Conservation (phyloP, 2,888 invertebrate species). For the Hydrotaea diabolus region DNA sequence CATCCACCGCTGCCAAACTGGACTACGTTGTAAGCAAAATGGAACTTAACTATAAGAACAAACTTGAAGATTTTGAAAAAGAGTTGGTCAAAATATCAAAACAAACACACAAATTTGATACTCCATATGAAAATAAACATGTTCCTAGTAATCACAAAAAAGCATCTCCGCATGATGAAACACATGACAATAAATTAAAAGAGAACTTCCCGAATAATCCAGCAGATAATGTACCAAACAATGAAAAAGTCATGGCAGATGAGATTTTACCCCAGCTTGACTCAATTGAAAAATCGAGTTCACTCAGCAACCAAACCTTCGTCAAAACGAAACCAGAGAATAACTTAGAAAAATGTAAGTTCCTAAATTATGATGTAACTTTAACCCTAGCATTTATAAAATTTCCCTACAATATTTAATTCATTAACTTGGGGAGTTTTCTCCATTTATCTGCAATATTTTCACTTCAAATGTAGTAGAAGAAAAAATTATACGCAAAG, state of each 20-base stretch:
- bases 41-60: conserved; percentile 74
- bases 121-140: background rate
- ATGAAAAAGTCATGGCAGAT: background rate
- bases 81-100: conserved; percentile 69
- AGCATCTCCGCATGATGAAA: background rate
- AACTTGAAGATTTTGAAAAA: conserved; percentile 72
- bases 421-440: no score
- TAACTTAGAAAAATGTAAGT: conserved; percentile 30
- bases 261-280: background rate
- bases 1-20: conserved; percentile 72
- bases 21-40: conserved; percentile 74
- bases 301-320: conserved; percentile 68
- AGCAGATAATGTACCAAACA: background rate
- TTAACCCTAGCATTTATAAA: no score
- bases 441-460: no score
- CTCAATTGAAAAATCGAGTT: conserved; percentile 37
- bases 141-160: background rate
- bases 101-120: background rate
- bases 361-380: no score
- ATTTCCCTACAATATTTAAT: no score
- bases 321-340: conserved; percentile 48
- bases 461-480: no score
- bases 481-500: no score
- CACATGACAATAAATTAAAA: background rate
- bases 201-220: no score